Evolutionary conservation across 1,140 invertebrate genomes (phyloP).

Genomic region (Ctenoplectra terminalis): DNA sequence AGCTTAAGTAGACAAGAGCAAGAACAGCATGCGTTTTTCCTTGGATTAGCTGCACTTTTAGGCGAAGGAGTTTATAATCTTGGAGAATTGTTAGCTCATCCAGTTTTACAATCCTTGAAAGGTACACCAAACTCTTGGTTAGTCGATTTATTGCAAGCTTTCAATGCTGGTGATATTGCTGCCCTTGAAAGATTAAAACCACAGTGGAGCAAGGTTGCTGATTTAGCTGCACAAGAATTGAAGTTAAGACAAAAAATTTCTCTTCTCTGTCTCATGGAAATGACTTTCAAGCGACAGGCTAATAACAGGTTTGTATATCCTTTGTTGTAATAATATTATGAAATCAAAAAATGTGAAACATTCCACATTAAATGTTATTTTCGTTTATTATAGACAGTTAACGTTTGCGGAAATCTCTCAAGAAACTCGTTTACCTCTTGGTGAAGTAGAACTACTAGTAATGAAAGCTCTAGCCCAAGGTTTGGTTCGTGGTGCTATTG

Average conservation of each 20-base stretch:
- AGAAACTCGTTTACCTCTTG: slow-evolving; percentile 91
- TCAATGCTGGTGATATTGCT: slow-evolving; percentile 95
- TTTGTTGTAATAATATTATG: neutral
- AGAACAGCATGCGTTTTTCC: slow-evolving; percentile 93
- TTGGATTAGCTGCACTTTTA: slow-evolving; percentile 96
- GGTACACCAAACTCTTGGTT: slow-evolving; percentile 94
- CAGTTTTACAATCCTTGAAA: slow-evolving; percentile 93
- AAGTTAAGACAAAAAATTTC: slow-evolving; percentile 96
- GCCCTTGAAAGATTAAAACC: slow-evolving; percentile 93
- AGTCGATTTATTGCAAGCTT: slow-evolving; percentile 94
- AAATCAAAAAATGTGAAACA: neutral
- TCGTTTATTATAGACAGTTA: slow-evolving; percentile 86
- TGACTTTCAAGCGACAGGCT: slow-evolving; percentile 90
- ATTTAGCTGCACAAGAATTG: slow-evolving; percentile 93
- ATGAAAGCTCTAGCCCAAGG: slow-evolving; percentile 99
- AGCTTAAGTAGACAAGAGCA: slow-evolving; percentile 87
- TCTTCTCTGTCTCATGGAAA: slow-evolving; percentile 98
- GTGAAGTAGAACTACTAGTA: slow-evolving; percentile 96
- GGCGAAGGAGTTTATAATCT: slow-evolving; percentile 99
- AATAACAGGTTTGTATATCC: slow-evolving; percentile 83
- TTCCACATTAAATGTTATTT: slow-evolving; percentile 19
- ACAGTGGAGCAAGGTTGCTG: slow-evolving; percentile 92
- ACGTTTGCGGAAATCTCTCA: slow-evolving; percentile 95
- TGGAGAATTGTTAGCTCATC: slow-evolving; percentile 98
- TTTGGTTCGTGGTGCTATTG: slow-evolving; percentile 96